Base-by-base conservation (phyloP, 2,888 invertebrate genomes). In the Camptogramma bilineatum region DNA sequence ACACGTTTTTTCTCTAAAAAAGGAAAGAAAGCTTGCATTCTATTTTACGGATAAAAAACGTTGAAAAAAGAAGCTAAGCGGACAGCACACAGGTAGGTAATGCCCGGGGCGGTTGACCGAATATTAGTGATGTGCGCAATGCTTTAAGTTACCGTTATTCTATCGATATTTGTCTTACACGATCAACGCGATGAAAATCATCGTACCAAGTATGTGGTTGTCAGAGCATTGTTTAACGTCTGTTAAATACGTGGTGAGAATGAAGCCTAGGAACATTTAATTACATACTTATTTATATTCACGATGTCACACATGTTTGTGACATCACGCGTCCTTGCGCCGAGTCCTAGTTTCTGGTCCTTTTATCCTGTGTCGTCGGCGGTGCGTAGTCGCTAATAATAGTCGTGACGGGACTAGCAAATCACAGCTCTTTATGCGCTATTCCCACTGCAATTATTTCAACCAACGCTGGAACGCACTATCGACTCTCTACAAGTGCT, bases 291-390 rank as follows among this genome's bases (percentile, higher is more conserved):
- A 86, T 88, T 88, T 83, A 85, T 86, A 86, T 86, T 86, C 84
- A 62, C 58, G 78, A 70, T 67, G 79, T 73, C 77, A 78, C 84
- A 85, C 79, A 84, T 81, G 85, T 73, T 73, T 77, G 78, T 92
- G 90, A 91, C 88, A 84, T 91, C 91, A 91, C 82, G 76, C 85
- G 91, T 85, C 92, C 92, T 92, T 92, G 92, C 79, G 78, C 80
- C 81, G 82, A 88, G 88, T 88, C 88, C 90, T 84, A 86, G 85
- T 86, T 87, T 83, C 85, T 84, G 80, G 78, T 83, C 83, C 81
- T 85, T 83, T 84, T 90, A 90, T 91, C 91, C 91, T 87, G 88
- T 89, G 84, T 83, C 88, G 88, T 90, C 87, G 88, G 77, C 78
- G 76, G 62, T 46, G 51, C 58, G 78, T 73, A 72, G 75, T 70